These are phyloP conservation scores for Battus philenor DNA, from an alignment of 1,140 invertebrate species.

Conservation along the genomic window DNA sequence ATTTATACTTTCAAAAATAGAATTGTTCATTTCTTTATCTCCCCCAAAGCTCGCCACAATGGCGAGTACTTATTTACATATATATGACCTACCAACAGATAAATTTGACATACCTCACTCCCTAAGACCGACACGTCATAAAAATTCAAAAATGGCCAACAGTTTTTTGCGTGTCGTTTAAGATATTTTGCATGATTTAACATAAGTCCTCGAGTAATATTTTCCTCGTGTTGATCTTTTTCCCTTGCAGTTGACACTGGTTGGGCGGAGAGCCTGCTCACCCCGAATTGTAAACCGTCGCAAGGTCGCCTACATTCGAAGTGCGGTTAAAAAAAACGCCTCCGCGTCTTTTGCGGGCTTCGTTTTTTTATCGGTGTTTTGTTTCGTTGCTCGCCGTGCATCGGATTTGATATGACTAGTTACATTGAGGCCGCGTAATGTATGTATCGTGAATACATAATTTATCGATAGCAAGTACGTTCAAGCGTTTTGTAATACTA, in stretches of 20 bases:
- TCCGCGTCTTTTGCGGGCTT: conserved; percentile 20
- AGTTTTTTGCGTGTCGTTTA: neutral
- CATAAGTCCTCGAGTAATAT: conserved; percentile 9
- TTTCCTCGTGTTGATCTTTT: conserved; percentile 13
- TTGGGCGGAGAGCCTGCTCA: conserved; percentile 31
- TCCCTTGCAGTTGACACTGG: neutral
- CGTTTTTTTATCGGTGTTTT: conserved; percentile 11
- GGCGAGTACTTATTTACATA: too few species aligned
- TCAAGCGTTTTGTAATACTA: too few species aligned
- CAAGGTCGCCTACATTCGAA: conserved; percentile 60
- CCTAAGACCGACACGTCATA: too few species aligned
- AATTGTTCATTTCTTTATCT: too few species aligned
- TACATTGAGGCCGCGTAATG: too few species aligned
- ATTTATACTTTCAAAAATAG: too few species aligned
- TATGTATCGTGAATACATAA: too few species aligned
- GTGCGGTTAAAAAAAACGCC: conserved; percentile 32
- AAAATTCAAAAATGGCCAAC: too few species aligned
- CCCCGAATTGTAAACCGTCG: conserved; percentile 47
- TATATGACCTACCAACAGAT: too few species aligned
- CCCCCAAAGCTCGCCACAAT: too few species aligned
- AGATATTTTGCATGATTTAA: conserved; percentile 12
- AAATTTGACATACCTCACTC: too few species aligned
- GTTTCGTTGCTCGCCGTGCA: neutral
- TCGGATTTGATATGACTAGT: neutral
- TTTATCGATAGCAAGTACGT: too few species aligned